These are phyloP conservation scores for Bombycilla garrulus DNA, from an alignment of 2,113 vertebrate species.

Conservation along the genomic window DNA sequence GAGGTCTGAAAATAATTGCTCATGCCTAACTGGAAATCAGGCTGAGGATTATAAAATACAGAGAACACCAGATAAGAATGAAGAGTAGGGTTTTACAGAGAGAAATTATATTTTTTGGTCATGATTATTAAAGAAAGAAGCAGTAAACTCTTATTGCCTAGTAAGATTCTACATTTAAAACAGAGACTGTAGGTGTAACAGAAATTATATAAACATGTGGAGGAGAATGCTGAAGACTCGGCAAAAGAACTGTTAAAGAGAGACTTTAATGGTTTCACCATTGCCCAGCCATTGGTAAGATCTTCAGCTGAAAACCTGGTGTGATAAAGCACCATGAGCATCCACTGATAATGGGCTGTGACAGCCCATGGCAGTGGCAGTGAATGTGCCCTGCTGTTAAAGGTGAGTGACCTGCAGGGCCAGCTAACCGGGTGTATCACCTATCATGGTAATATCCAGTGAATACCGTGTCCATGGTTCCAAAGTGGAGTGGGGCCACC, in stretches of 20 bases:
- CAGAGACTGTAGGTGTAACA: not conserved
- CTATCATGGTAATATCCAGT: rapidly evolving
- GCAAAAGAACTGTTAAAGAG: not conserved
- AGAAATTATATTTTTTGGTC: not conserved
- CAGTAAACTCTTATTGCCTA: not conserved
- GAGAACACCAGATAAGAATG: not conserved
- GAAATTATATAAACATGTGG: not conserved
- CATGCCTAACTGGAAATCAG: not conserved
- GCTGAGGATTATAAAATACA: not conserved
- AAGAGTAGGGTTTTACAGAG: not conserved
- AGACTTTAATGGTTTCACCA: not conserved
- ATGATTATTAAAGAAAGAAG: not conserved
- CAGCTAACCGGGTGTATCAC: not conserved
- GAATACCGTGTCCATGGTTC: not conserved
- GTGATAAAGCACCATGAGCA: not conserved
- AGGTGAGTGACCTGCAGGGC: not conserved
- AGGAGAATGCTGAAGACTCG: not conserved
- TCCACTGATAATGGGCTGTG: not conserved
- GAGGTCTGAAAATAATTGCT: not conserved
- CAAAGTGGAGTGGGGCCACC: not conserved
- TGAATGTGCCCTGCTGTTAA: no score
- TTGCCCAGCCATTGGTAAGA: rapidly evolving
- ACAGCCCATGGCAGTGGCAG: not conserved
- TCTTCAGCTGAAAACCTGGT: not conserved
- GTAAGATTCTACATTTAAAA: not conserved